These are phyloP conservation scores for Lepidocyrtoides sp. DNA, from an alignment of 2,888 invertebrate genomes.

Conservation along the genomic window DNA sequence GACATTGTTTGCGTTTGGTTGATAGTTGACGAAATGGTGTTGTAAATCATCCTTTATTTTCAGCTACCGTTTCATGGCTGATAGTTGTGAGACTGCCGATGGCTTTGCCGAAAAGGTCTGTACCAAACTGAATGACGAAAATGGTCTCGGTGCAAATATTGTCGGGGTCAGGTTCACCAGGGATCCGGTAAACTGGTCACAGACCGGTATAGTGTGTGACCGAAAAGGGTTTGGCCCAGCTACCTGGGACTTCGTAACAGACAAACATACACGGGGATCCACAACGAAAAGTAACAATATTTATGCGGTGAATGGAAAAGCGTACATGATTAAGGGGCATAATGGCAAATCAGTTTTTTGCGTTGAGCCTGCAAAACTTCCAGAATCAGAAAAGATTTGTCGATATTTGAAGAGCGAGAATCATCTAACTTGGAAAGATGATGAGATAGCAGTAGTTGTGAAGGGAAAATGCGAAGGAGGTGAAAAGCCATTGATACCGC, in stretches of 20 bases:
- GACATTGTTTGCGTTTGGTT: too few relatives aligned
- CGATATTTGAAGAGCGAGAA: constrained; percentile 73
- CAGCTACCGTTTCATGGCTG: constrained; percentile 82
- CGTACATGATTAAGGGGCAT: constrained; percentile 46
- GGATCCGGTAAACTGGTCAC: constrained; percentile 75
- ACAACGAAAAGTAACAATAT: constrained; percentile 64
- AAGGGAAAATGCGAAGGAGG: constrained; percentile 55
- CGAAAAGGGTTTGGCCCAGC: constrained; percentile 52
- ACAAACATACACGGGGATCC: constrained; percentile 48
- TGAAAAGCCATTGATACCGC: constrained; percentile 38
- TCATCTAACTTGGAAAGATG: constrained; percentile 55
- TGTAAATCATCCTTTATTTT: too few relatives aligned
- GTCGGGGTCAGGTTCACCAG: constrained; percentile 78
- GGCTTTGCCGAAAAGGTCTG: constrained; percentile 83
- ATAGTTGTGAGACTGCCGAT: constrained; percentile 82
- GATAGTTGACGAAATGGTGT: too few relatives aligned
- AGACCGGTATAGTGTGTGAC: constrained; percentile 75
- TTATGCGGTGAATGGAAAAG: constrained; percentile 77
- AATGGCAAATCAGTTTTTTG: constrained; percentile 70
- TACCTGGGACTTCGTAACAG: constrained; percentile 70
- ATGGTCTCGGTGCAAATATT: constrained; percentile 62
- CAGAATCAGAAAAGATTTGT: constrained; percentile 75
- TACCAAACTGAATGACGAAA: constrained; percentile 75
- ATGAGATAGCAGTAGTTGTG: constrained; percentile 59
- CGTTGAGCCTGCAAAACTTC: constrained; percentile 64